Evolutionary conservation across 1,140 invertebrate species (phyloP).

Genomic region (Teleogryllus occipitalis): DNA sequence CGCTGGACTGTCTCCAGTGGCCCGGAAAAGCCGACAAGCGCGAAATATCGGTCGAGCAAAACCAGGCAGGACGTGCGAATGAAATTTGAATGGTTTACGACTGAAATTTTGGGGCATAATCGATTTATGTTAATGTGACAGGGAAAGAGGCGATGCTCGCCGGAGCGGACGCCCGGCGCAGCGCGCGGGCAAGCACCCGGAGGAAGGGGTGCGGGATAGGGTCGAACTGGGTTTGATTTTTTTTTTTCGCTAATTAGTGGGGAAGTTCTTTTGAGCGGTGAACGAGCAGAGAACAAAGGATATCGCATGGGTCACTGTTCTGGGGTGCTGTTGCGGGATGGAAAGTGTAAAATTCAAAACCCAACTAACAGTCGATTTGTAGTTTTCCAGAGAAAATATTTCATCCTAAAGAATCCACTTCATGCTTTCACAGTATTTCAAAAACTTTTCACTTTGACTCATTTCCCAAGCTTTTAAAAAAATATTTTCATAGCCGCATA

Average conservation of each 20-base stretch:
- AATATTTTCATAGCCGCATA: too few relatives aligned
- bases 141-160: neutral
- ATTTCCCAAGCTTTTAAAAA: too few relatives aligned
- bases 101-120: neutral
- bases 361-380: neutral
- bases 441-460: too few relatives aligned
- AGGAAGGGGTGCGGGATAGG: neutral
- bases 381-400: too few relatives aligned
- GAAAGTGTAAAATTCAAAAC: neutral
- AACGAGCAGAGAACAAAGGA: neutral
- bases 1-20: neutral
- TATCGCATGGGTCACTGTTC: neutral
- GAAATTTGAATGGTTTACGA: neutral
- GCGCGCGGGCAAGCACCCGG: neutral
- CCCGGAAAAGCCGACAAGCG: neutral
- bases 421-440: too few relatives aligned
- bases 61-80: slow-evolving; percentile 2
- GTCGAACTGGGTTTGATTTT: neutral
- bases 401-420: too few relatives aligned
- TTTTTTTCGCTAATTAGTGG: neutral
- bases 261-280: neutral
- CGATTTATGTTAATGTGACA: slow-evolving; percentile 5
- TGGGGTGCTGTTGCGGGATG: neutral
- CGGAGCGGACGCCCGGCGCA: too few relatives aligned
- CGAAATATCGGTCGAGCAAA: neutral